Evolutionary conservation across 2,888 invertebrate species (phyloP).

Genomic region (Dryobotodes eremita): DNA sequence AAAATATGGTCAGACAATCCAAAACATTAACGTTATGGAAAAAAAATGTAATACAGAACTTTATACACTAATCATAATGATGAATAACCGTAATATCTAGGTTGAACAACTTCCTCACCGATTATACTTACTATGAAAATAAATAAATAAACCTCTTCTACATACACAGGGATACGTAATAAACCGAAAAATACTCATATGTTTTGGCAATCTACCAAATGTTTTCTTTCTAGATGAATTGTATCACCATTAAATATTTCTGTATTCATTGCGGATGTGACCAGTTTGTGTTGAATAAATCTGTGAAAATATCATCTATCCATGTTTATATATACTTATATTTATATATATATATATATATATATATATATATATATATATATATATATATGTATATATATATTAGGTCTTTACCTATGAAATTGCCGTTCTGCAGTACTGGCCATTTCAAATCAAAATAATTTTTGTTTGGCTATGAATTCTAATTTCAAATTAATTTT

Average conservation of each 20-base stretch:
- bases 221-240: conserved; percentile 50
- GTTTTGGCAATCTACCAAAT: conserved; percentile 61
- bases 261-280: conserved; percentile 55
- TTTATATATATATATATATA: too few relatives aligned
- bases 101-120: conserved; percentile 38
- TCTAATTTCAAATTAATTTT: too few relatives aligned
- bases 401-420: too few relatives aligned
- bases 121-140: conserved; percentile 43
- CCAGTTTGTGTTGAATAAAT: conserved; percentile 38
- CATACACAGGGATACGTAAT: conserved; percentile 29
- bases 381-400: too few relatives aligned
- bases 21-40: not conserved
- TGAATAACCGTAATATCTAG: conserved; percentile 37
- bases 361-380: too few relatives aligned
- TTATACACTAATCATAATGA: conserved; percentile 45
- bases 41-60: conserved; percentile 29
- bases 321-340: too few relatives aligned
- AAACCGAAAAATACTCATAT: conserved; percentile 51
- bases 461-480: too few relatives aligned
- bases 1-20: conserved; percentile 13
- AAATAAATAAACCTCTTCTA: conserved; percentile 40
- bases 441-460: too few relatives aligned
- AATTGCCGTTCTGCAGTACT: too few relatives aligned
- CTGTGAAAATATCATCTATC: not conserved
- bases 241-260: conserved; percentile 48